These are phyloP conservation scores for Odocoileus hemionus DNA, from an alignment of 2,113 vertebrate species.

Conservation along the genomic window DNA sequence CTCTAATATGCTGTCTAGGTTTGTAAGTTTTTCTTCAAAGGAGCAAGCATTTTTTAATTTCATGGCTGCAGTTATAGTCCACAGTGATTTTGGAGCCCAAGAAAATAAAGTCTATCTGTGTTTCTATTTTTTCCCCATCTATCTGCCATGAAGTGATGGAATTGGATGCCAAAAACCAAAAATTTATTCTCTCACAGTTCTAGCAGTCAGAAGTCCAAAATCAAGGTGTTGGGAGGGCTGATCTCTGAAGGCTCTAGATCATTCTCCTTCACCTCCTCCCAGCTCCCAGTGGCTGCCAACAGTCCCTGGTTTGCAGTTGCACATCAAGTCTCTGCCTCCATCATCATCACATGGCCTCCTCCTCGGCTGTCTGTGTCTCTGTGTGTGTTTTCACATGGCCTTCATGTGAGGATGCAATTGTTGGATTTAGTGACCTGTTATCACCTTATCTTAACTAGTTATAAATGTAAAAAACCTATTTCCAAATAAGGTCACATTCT, in stretches of 20 bases:
- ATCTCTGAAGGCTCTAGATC: background rate
- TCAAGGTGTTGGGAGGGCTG: background rate
- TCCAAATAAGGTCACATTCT: background rate
- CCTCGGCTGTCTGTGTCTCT: background rate
- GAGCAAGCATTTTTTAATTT: background rate
- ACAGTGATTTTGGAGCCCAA: background rate
- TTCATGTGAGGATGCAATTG: background rate
- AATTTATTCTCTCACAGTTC: too few species aligned
- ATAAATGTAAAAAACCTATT: background rate
- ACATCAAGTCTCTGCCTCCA: background rate
- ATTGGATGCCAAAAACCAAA: background rate
- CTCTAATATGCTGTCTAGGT: background rate
- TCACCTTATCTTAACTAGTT: background rate
- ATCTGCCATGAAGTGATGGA: background rate
- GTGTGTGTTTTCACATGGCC: background rate
- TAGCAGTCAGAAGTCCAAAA: background rate
- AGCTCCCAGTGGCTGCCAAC: background rate
- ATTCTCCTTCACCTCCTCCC: too few species aligned
- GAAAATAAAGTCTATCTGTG: background rate
- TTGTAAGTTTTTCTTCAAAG: background rate
- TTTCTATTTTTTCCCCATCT: background rate
- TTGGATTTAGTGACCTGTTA: background rate
- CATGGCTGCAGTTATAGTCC: accelerated
- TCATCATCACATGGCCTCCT: background rate
- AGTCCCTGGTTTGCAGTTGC: background rate